phyloP scores from a whole-genome alignment of 2,888 invertebrate species.

The Noctua pronuba region DNA sequence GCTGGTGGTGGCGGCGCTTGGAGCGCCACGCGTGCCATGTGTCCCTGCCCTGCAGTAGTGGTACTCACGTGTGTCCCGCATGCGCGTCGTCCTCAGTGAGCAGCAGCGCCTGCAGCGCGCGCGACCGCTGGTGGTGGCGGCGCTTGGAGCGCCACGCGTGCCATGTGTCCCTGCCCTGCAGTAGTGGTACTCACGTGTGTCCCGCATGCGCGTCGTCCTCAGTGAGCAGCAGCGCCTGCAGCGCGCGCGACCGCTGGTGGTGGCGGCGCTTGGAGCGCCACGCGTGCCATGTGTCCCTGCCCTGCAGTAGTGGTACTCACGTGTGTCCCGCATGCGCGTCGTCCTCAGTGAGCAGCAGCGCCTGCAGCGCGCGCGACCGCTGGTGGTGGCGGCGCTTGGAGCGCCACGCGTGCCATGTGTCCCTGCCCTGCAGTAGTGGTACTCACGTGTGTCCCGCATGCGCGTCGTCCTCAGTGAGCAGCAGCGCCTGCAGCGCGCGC shows the following conservation, averaged over 20 bases:
- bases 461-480: conserved; percentile 92
- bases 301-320: too few relatives aligned
- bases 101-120: conserved; percentile 93
- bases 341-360: conserved; percentile 93
- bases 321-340: conserved; percentile 77
- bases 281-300: too few relatives aligned
- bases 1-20: conserved; percentile 92
- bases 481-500: conserved; percentile 92
- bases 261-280: conserved; percentile 92
- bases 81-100: conserved; percentile 91
- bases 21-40: conserved; percentile 93
- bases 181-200: conserved; percentile 71
- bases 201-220: conserved; percentile 88
- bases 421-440: too few relatives aligned
- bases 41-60: too few relatives aligned
- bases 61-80: conserved; percentile 72
- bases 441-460: conserved; percentile 72
- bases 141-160: conserved; percentile 94
- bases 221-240: conserved; percentile 93
- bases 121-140: conserved; percentile 91
- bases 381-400: conserved; percentile 92
- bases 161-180: too few relatives aligned
- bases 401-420: conserved; percentile 92
- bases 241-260: conserved; percentile 91
- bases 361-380: conserved; percentile 92